A percentile compares a stretch with the other conserved stretches of the same genome.
Evolutionary conservation across 2,113 vertebrate genomes (phyloP).

Genomic region (Anarhynchus alexandrinus): DNA sequence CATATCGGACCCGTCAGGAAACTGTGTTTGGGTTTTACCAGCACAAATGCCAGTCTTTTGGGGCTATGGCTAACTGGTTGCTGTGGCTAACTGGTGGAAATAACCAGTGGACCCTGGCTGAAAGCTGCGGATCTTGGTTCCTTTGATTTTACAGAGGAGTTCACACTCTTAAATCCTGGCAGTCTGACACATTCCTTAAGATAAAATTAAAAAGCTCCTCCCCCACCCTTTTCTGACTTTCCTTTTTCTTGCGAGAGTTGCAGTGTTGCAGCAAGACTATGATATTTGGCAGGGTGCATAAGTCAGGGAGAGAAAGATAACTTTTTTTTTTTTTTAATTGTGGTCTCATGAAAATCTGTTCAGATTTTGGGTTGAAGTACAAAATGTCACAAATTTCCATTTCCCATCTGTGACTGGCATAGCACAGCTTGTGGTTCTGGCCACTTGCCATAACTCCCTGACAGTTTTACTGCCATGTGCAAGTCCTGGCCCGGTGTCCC

Average conservation of each 20-base stretch:
- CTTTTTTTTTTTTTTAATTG: background rate
- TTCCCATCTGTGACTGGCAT: conserved; percentile 38
- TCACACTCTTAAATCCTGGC: background rate
- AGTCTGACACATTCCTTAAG: background rate
- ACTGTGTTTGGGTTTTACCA: background rate
- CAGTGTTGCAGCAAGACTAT: background rate
- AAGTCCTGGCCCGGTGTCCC: background rate
- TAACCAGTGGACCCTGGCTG: background rate
- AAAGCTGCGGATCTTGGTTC: background rate
- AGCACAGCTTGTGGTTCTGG: conserved; percentile 34
- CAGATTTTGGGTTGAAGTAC: conserved; percentile 8
- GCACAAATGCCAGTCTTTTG: background rate
- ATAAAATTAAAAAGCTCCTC: background rate
- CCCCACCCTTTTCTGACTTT: background rate
- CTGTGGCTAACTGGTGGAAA: background rate
- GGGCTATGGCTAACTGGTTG: background rate
- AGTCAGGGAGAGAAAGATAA: background rate
- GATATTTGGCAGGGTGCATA: background rate
- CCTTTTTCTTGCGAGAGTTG: background rate
- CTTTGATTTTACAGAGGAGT: background rate
- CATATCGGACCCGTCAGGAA: background rate
- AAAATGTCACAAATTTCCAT: conserved; percentile 33
- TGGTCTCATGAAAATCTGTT: background rate
- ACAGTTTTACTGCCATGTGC: conserved; percentile 2
- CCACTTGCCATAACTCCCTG: background rate